Percentiles rank a stretch among this genome's conserved stretches.
These are phyloP conservation scores for Plutomurus gul DNA, from an alignment of 1,140 invertebrate genomes.

Conservation along the genomic window DNA sequence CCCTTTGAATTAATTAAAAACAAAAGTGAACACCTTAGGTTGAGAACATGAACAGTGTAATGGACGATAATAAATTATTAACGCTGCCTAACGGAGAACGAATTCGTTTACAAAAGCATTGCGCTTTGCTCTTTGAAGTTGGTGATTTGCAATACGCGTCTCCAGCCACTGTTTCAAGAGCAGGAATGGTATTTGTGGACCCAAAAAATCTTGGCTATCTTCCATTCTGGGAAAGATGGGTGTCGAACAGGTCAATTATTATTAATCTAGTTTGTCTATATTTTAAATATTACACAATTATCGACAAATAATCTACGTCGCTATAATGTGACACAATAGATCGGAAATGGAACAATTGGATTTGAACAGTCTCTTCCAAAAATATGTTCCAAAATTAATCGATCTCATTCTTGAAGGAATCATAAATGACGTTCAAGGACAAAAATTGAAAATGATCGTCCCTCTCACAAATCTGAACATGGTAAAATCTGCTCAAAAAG, in stretches of 20 bases:
- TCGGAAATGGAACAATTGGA: constrained; percentile 63
- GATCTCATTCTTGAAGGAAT: constrained; percentile 77
- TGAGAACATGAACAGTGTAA: constrained; percentile 95
- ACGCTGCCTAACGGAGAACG: constrained; percentile 89
- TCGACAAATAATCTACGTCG: no score
- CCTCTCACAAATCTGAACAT: constrained; percentile 82
- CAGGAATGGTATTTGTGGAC: constrained; percentile 92
- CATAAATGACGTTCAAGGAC: constrained; percentile 69
- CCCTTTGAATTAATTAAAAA: constrained; percentile 40
- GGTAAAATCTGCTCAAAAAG: constrained; percentile 61
- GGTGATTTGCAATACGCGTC: constrained; percentile 87
- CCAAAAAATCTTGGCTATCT: constrained; percentile 84
- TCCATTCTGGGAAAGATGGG: constrained; percentile 82
- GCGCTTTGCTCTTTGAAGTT: constrained; percentile 86
- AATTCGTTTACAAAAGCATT: constrained; percentile 78
- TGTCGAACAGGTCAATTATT: constrained; percentile 40
- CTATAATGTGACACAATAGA: not conserved
- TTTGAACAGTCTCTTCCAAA: constrained; percentile 68
- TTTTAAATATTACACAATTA: no score
- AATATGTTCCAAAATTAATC: constrained; percentile 72
- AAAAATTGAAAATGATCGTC: constrained; percentile 77
- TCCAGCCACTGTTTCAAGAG: constrained; percentile 85
- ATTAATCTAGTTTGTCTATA: no score
- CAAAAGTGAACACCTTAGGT: constrained; percentile 79
- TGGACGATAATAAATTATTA: constrained; percentile 90